Conservation (phyloP, 2,888 invertebrate genomes). For the Euproctis similis region DNA sequence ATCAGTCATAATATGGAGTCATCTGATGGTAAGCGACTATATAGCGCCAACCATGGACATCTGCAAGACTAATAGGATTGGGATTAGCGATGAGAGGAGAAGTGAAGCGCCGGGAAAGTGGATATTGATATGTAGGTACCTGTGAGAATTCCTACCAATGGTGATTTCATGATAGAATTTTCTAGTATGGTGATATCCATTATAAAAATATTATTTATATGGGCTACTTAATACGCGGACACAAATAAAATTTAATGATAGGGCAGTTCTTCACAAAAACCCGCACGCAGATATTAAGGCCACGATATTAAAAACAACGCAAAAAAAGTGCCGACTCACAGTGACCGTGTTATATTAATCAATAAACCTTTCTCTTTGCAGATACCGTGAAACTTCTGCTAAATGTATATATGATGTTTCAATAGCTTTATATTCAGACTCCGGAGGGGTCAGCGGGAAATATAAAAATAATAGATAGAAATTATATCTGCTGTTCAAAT, state of each 20-base stretch:
- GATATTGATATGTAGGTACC: too few relatives aligned
- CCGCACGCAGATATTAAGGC: constrained; percentile 15
- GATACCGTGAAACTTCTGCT: constrained; percentile 4
- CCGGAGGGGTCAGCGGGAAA: neutral
- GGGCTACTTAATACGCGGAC: constrained; percentile 1
- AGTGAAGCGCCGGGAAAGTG: too few relatives aligned
- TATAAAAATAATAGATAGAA: neutral
- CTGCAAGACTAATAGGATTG: too few relatives aligned
- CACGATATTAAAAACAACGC: constrained; percentile 16
- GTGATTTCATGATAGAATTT: too few relatives aligned
- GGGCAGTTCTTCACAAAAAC: constrained; percentile 12
- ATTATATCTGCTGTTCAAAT: too few relatives aligned
- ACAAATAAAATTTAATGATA: constrained; percentile 11
- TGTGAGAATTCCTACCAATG: too few relatives aligned
- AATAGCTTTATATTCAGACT: constrained; percentile 1
- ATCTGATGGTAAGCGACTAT: too few relatives aligned
- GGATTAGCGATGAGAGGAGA: too few relatives aligned
- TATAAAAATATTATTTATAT: too few relatives aligned
- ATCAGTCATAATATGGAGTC: too few relatives aligned
- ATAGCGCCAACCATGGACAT: too few relatives aligned
- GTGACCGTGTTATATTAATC: constrained; percentile 17
- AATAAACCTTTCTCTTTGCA: constrained; percentile 17
- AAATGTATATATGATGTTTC: constrained; percentile 1
- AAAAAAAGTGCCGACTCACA: constrained; percentile 14
- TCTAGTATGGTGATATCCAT: too few relatives aligned